phyloP scores from a whole-genome alignment of 2,113 vertebrate genomes.

The Rhinichthys klamathensis region DNA sequence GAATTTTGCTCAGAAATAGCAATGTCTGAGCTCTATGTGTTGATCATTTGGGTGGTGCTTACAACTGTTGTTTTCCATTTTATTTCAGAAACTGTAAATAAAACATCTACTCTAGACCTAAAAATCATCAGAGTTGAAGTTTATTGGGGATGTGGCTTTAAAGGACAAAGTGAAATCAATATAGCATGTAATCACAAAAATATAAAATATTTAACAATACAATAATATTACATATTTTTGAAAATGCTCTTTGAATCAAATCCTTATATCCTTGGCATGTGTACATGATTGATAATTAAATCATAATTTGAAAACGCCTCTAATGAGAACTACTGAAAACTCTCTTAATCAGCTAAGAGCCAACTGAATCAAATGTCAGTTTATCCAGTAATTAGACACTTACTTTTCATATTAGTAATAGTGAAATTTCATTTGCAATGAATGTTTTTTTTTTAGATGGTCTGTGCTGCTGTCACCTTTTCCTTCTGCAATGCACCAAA shows the following conservation, averaged over 20 bases:
- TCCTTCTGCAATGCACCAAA: neutral
- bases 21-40: neutral
- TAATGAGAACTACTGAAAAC: neutral
- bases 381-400: neutral
- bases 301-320: neutral
- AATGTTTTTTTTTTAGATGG: neutral
- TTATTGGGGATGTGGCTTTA: neutral
- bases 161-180: neutral
- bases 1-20: neutral
- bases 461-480: neutral
- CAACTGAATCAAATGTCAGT: neutral
- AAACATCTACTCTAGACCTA: neutral
- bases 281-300: neutral
- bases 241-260: too few species aligned
- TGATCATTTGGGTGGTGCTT: neutral
- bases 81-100: constrained; percentile 14
- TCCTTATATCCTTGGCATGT: neutral
- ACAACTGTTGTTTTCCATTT: neutral
- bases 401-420: neutral
- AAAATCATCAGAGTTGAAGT: neutral
- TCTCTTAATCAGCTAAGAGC: neutral
- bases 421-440: neutral
- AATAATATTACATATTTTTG: too few species aligned
- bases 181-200: too few species aligned
- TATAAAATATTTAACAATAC: too few species aligned